phyloP scores from a whole-genome alignment of 2,888 invertebrate genomes.

The Leuctra nigra region DNA sequence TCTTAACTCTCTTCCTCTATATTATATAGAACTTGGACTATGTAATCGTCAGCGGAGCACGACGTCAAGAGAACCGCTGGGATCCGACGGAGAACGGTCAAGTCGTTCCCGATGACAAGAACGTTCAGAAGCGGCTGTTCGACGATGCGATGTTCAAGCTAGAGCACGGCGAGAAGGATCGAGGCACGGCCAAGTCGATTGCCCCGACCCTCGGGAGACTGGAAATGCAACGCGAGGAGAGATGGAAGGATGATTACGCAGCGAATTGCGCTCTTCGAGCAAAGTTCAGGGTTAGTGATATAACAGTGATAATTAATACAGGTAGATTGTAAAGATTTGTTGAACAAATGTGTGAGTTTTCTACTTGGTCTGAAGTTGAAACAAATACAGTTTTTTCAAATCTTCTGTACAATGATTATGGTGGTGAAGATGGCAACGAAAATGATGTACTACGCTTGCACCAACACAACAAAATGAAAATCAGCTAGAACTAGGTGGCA shows the following conservation, averaged over 20 bases:
- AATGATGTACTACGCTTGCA: too few relatives aligned
- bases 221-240: slow-evolving; percentile 67
- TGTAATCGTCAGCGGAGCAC: slow-evolving; percentile 88
- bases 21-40: slow-evolving; percentile 94
- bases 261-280: slow-evolving; percentile 81
- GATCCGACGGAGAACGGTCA: slow-evolving; percentile 95
- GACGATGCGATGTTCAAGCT: slow-evolving; percentile 98
- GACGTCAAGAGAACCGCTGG: slow-evolving; percentile 96
- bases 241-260: slow-evolving; percentile 89
- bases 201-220: slow-evolving; percentile 69
- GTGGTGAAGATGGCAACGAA: too few relatives aligned
- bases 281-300: slow-evolving; percentile 72
- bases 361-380: too few relatives aligned
- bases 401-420: too few relatives aligned
- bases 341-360: background rate
- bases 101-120: slow-evolving; percentile 85
- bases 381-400: too few relatives aligned
- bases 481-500: too few relatives aligned
- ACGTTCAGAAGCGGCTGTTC: slow-evolving; percentile 78
- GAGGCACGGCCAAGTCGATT: slow-evolving; percentile 57
- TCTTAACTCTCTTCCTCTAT: too few relatives aligned
- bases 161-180: slow-evolving; percentile 85
- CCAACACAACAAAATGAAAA: too few relatives aligned
- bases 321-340: background rate
- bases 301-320: too few relatives aligned